These are phyloP conservation scores for Nemopilema nomurai DNA, from an alignment of 30 jellyfish, hydroid and myxozoan species.

Conservation along the genomic window DNA sequence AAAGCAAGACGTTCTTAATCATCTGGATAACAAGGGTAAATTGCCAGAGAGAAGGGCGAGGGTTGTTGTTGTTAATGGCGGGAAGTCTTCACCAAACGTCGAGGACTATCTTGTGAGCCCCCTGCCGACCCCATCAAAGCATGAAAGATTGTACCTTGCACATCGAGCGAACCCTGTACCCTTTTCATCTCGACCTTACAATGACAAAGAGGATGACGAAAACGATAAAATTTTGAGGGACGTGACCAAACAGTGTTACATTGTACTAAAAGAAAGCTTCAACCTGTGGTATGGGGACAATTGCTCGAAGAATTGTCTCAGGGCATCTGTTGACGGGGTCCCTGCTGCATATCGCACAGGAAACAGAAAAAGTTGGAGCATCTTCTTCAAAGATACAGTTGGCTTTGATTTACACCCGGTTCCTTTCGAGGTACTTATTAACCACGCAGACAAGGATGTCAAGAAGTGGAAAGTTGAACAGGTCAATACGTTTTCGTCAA, in stretches of 20 bases:
- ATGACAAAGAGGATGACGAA: constrained; percentile 20
- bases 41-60: constrained; percentile 83
- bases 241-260: constrained; percentile 55
- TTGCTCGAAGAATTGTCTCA: constrained; percentile 57
- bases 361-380: constrained; percentile 47
- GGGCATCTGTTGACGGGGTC: constrained; percentile 36
- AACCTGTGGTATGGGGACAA: constrained; percentile 51
- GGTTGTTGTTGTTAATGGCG: constrained; percentile 68
- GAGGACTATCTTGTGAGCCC: constrained; percentile 82
- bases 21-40: constrained; percentile 54
- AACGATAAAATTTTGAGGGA: constrained; percentile 1
- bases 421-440: constrained; percentile 61
- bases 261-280: constrained; percentile 64
- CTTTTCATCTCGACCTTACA: constrained; percentile 66
- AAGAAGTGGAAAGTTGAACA: constrained; percentile 58
- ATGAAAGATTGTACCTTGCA: constrained; percentile 43
- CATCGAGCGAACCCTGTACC: constrained; percentile 56
- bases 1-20: constrained; percentile 56
- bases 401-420: constrained; percentile 43
- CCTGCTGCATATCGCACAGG: constrained; percentile 54
- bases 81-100: constrained; percentile 54
- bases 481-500: too few relatives aligned
- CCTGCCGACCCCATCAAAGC: constrained; percentile 66
- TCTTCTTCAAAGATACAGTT: constrained; percentile 18
- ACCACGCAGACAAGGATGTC: constrained; percentile 60